Evolutionary conservation across 2,888 invertebrate genomes (phyloP).

Genomic region (Meta bourneti): DNA sequence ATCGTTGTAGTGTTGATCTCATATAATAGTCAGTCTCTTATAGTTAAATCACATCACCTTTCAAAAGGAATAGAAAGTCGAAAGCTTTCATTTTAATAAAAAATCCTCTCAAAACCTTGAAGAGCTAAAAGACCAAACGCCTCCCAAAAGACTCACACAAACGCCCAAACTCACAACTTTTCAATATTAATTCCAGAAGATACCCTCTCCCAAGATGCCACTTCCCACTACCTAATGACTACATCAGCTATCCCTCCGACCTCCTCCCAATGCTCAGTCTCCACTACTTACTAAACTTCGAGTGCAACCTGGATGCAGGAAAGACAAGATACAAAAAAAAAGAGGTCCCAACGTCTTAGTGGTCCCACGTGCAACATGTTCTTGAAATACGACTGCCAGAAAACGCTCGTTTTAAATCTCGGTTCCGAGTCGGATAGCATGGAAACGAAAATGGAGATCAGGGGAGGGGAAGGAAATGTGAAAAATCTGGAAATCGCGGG

Average conservation of each 20-base stretch:
- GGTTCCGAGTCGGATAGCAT: slow-evolving; percentile 11
- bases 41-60: too few species aligned
- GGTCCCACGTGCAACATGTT: slow-evolving; percentile 39
- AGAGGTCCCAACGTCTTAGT: slow-evolving; percentile 20
- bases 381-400: slow-evolving; percentile 43
- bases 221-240: background rate
- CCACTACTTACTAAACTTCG: too few species aligned
- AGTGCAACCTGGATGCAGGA: background rate
- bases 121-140: too few species aligned
- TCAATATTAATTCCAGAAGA: too few species aligned
- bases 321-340: background rate
- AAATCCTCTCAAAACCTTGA: too few species aligned
- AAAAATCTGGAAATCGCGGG: slow-evolving; percentile 5
- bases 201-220: background rate
- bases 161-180: too few species aligned
- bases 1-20: too few species aligned
- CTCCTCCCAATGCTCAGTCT: too few species aligned
- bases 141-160: too few species aligned
- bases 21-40: too few species aligned
- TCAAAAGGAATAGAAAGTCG: too few species aligned
- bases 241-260: background rate
- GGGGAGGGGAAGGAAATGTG: background rate
- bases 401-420: slow-evolving; percentile 44
- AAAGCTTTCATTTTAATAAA: too few species aligned
- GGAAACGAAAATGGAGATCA: slow-evolving; percentile 23